A percentile compares a stretch with the other conserved stretches of the same genome.
Evolutionary conservation across 2,888 invertebrate genomes (phyloP).

Genomic region (Agrotis segetum): DNA sequence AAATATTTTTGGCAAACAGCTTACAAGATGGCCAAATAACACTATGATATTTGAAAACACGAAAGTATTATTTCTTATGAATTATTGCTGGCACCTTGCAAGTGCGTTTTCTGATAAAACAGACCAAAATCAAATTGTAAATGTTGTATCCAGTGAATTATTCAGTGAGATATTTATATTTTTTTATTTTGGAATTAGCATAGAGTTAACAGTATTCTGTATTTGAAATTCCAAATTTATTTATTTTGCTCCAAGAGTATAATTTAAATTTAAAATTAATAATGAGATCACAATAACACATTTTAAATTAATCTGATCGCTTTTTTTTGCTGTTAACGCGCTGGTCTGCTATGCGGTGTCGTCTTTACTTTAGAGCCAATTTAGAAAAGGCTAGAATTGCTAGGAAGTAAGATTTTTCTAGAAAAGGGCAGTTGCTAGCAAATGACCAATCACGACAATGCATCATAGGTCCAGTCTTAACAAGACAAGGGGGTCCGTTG

Average conservation of each 20-base stretch:
- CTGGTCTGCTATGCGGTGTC: background rate
- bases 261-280: conserved; percentile 31
- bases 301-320: conserved; percentile 1
- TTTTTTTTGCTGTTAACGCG: conserved; percentile 5
- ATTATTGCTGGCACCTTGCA: conserved; percentile 31
- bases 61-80: conserved; percentile 58
- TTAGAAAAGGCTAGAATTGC: background rate
- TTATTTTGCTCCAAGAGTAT: conserved; percentile 51
- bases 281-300: conserved; percentile 7
- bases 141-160: conserved; percentile 52
- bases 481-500: conserved; percentile 8
- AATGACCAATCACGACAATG: background rate
- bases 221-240: conserved; percentile 60
- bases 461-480: background rate
- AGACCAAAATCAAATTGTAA: conserved; percentile 1
- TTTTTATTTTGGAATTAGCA: conserved; percentile 64
- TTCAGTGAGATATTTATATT: conserved; percentile 62
- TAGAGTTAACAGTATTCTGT: conserved; percentile 63
- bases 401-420: background rate
- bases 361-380: background rate
- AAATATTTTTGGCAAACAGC: conserved; percentile 2
- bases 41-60: conserved; percentile 27
- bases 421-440: background rate
- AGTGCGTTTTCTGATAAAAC: conserved; percentile 31
- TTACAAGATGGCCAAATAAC: conserved; percentile 6